phyloP scores from a whole-genome alignment of 1,140 invertebrate species.

The Drosophila bocqueti region DNA sequence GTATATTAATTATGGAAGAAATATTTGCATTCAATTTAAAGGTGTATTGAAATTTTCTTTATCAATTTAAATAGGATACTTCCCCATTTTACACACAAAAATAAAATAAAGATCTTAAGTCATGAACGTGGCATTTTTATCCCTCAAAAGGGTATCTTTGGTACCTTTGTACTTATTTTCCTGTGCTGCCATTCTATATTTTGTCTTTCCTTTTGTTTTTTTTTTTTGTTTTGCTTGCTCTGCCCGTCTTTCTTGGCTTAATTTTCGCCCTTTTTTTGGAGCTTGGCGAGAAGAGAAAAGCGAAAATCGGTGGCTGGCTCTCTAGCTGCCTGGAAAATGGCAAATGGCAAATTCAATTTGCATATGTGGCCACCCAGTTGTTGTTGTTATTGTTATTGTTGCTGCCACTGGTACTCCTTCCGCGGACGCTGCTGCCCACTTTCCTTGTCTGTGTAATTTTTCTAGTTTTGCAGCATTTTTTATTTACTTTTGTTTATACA shows the following conservation, averaged over 20 bases:
- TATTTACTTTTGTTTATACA: constrained; percentile 5
- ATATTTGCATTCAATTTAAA: not conserved
- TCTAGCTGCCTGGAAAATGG: constrained; percentile 34
- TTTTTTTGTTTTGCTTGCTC: constrained; percentile 23
- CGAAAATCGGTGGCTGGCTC: constrained; percentile 47
- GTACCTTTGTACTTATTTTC: not conserved
- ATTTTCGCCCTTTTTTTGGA: constrained; percentile 68
- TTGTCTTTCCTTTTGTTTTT: constrained; percentile 13
- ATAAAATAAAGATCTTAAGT: no score
- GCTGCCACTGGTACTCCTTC: not conserved
- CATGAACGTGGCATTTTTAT: not conserved
- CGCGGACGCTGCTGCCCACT: constrained; percentile 18
- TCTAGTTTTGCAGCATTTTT: not conserved
- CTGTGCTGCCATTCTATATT: constrained; percentile 26
- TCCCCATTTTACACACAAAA: no score
- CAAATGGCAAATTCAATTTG: constrained; percentile 74
- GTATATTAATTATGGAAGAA: not conserved
- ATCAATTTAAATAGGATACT: no score
- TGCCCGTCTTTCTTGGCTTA: constrained; percentile 67
- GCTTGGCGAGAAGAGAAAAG: constrained; percentile 62
- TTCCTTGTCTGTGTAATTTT: constrained; percentile 34
- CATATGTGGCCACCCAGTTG: constrained; percentile 65
- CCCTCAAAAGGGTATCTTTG: constrained; percentile 6
- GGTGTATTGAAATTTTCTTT: no score
- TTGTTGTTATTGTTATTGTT: not conserved